Evolutionary conservation across 2,797 vertebrate genomes (phyloP), one percentile per base, ranked within the genome.

Genomic region (Halcyon leucocephala): DNA sequence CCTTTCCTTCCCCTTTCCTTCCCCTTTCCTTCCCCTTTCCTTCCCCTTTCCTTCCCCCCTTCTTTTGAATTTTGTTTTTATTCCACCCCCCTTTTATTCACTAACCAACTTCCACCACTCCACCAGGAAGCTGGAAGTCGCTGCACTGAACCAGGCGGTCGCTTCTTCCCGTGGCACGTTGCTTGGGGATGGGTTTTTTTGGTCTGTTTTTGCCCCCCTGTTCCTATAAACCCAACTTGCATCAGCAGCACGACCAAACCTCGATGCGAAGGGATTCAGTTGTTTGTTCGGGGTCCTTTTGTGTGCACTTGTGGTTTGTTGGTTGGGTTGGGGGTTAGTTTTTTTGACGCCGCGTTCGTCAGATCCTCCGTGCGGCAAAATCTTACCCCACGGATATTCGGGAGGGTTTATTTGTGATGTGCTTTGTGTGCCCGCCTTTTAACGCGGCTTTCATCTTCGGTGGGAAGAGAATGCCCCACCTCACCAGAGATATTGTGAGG

Each of bases 361-460:
- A 35, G 83, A 35, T 83, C 29, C 76, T 83, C 90, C 33, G 26
- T 92, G 94, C 92, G 93, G 94, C 76, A 93, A 77, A 96, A 87
- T 62, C 84, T 70, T 42, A 54, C 86, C 89, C 96, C 95, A 76
- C 78, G 37, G 78, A 62, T 51, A 69, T 12, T 54, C 82, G 29
- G 82, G 67, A 87, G 84, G 86, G 82, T 85, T 94, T 78, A 35
- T 90, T 93, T 76, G 83, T 70, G 82, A 77, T 71, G 84, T 72
- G 82, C 86, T 89, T 77, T 92, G 90, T 90, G 79, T 85, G 82
- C 64, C 77, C 64, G 71, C 54, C 86, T 92, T 93, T 88, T 71
- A 90, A 52, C 57, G 14, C 33, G 61, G 82, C 92, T 95, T 92
- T 91, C 87, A 35, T 84, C 78, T 91, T 58, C 82, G 82, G 7